Percentiles rank a stretch among this genome's conserved stretches.
Conservation (phyloP, 2,797 vertebrate species). For the Antennarius maculatus region DNA sequence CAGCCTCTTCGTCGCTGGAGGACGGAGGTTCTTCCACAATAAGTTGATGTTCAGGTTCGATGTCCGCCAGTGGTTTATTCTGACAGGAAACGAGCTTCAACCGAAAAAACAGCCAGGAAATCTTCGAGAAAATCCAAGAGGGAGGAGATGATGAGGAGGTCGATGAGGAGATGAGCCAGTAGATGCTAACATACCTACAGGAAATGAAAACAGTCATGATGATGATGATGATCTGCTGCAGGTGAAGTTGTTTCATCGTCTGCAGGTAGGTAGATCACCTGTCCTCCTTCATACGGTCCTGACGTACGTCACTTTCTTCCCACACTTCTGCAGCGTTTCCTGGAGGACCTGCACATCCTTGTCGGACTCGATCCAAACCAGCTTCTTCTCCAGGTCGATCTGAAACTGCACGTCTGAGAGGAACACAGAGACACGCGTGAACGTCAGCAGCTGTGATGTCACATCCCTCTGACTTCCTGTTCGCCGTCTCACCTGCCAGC, state of each 20-base stretch:
- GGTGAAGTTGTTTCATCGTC: background rate
- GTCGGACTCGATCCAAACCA: conserved; percentile 90
- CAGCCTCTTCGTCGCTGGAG: background rate
- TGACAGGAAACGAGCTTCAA: background rate
- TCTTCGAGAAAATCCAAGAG: conserved; percentile 34
- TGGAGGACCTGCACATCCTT: conserved; percentile 83
- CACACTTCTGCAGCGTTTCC: conserved; percentile 91
- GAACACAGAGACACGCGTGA: background rate
- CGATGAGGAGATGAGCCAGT: background rate
- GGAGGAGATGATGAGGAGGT: too few relatives aligned
- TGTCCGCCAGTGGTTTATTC: background rate
- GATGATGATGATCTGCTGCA: background rate
- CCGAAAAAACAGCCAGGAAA: conserved; percentile 14
- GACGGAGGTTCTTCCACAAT: too few relatives aligned
- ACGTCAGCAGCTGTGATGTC: too few relatives aligned
- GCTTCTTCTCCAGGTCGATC: conserved; percentile 92
- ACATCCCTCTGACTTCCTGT: too few relatives aligned
- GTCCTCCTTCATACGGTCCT: conserved; percentile 83
- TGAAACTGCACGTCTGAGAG: conserved; percentile 88
- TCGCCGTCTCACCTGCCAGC: conserved; percentile 83
- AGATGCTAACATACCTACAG: background rate
- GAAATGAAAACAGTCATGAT: fast-evolving
- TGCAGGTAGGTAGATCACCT: conserved; percentile 42
- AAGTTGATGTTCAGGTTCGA: background rate
- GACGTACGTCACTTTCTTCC: conserved; percentile 88